Evolutionary conservation across 2,888 invertebrate species (phyloP).

Genomic region (Gastrophysa polygoni): DNA sequence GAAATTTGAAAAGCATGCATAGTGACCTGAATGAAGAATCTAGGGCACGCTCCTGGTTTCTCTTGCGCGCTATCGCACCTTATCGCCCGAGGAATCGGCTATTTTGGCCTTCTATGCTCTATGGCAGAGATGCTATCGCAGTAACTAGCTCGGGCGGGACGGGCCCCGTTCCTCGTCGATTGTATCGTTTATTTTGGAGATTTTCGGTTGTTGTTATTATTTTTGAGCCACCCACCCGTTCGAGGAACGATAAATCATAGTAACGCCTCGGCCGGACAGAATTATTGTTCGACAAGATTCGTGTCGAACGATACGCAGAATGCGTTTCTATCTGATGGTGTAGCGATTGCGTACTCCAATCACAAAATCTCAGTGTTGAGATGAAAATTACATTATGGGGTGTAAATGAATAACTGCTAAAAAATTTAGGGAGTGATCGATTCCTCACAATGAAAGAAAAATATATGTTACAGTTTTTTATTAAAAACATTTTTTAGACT

Average conservation of each 20-base stretch:
- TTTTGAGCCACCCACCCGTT: slow-evolving; percentile 6
- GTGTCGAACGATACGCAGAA: neutral
- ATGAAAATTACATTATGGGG: no score
- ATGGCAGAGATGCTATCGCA: slow-evolving; percentile 62
- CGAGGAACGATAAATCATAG: neutral
- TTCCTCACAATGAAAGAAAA: no score
- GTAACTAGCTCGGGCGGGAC: slow-evolving; percentile 63
- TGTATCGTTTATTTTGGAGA: slow-evolving; percentile 11
- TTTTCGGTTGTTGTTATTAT: slow-evolving; percentile 14
- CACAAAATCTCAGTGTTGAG: no score
- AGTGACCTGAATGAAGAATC: neutral
- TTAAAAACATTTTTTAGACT: no score
- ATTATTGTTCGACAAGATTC: neutral
- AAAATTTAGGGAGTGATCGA: no score
- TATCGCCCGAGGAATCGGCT: slow-evolving; percentile 57
- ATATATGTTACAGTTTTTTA: no score
- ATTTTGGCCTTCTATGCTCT: slow-evolving; percentile 58
- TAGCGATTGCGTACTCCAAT: neutral
- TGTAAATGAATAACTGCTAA: no score
- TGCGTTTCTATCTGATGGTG: neutral
- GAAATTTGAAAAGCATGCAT: no score
- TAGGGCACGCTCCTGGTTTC: slow-evolving; percentile 31
- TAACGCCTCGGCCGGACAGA: neutral
- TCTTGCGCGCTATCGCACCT: slow-evolving; percentile 42
- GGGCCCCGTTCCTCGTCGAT: slow-evolving; percentile 57